phyloP scores from a whole-genome alignment of 2,888 invertebrate species.

The Agrotis exclamationis region DNA sequence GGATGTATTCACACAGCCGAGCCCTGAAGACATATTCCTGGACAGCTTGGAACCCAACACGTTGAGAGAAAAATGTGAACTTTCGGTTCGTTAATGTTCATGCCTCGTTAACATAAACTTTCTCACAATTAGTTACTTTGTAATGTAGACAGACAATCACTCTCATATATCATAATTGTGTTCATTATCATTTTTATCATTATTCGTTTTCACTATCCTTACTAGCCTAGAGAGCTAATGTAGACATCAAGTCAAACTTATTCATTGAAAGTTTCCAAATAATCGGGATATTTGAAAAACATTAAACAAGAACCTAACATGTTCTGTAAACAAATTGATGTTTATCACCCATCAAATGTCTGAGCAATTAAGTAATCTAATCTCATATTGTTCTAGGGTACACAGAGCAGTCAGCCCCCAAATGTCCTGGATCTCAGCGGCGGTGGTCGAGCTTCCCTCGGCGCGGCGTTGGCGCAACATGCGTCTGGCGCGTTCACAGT shows the following conservation, averaged over 20 bases:
- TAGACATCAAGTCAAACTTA: too few relatives aligned
- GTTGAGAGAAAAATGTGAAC: conserved; percentile 79
- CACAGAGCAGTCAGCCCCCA: conserved; percentile 87
- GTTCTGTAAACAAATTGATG: background rate
- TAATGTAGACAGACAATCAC: conserved; percentile 41
- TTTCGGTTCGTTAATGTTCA: conserved; percentile 73
- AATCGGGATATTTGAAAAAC: too few relatives aligned
- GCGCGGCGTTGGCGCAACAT: conserved; percentile 81
- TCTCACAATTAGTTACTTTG: conserved; percentile 53
- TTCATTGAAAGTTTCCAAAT: too few relatives aligned
- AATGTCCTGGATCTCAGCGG: conserved; percentile 86
- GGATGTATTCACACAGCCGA: conserved; percentile 80
- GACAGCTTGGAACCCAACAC: conserved; percentile 85
- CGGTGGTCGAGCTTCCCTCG: conserved; percentile 81
- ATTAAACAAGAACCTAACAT: background rate
- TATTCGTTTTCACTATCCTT: background rate
- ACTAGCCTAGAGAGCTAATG: too few relatives aligned
- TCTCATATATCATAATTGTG: conserved; percentile 21
- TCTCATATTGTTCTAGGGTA: conserved; percentile 76
- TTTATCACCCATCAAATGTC: background rate
- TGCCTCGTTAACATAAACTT: conserved; percentile 51
- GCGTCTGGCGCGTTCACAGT: conserved; percentile 81
- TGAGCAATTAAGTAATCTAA: conserved; percentile 2
- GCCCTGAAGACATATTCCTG: conserved; percentile 78
- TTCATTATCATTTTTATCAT: background rate